Evolutionary conservation across 23 tunicate genomes (phyloP).

Genomic region (Clavelina lepadiformis): DNA sequence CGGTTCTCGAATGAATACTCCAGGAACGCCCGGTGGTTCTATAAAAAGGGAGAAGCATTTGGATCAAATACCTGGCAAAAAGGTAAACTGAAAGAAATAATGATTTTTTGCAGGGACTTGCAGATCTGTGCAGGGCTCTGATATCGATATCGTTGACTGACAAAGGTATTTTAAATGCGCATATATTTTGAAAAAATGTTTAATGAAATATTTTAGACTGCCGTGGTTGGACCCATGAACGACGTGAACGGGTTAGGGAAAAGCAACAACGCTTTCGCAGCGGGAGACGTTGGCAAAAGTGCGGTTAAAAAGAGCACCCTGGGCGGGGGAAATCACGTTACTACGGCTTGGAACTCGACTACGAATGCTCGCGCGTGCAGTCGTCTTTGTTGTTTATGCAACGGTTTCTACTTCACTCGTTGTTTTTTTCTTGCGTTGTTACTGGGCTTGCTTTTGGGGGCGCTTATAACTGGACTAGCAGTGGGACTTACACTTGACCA

Average conservation of each 20-base stretch:
- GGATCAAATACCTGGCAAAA: constrained; percentile 3
- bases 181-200: too few relatives aligned
- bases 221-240: constrained; percentile 52
- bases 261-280: neutral
- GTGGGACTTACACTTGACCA: constrained; percentile 55
- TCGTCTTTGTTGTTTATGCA: constrained; percentile 23
- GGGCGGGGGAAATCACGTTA: constrained; percentile 2
- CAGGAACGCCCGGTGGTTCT: constrained; percentile 10
- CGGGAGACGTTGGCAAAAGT: constrained; percentile 3
- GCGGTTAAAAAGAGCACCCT: neutral
- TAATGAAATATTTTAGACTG: constrained; percentile 20
- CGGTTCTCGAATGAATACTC: too few relatives aligned
- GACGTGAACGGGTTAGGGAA: constrained; percentile 4
- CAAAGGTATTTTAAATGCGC: too few relatives aligned
- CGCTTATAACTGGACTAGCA: constrained; percentile 64
- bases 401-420: constrained; percentile 27
- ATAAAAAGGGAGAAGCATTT: constrained; percentile 35
- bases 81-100: too few relatives aligned
- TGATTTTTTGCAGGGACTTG: too few relatives aligned
- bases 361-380: too few relatives aligned
- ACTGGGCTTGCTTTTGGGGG: constrained; percentile 66
- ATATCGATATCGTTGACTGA: too few relatives aligned
- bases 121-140: too few relatives aligned
- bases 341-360: too few relatives aligned
- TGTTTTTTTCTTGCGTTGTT: constrained; percentile 43